Base-by-base conservation (phyloP, 2,888 invertebrate genomes). In the Thera britannica region DNA sequence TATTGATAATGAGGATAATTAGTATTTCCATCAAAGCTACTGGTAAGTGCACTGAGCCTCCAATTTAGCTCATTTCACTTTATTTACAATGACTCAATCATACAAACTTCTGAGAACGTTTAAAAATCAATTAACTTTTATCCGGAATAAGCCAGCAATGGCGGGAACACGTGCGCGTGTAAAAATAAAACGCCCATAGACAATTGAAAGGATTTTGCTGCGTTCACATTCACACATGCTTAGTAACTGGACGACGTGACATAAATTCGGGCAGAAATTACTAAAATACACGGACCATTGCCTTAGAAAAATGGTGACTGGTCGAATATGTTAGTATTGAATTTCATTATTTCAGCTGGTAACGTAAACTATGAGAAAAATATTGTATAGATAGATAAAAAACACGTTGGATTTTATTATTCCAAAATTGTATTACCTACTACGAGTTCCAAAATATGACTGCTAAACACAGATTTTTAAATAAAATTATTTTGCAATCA, bases 101-200 rank as follows among this genome's bases (percentile, higher is more conserved):
- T 81, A 80, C 83, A 80, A 82, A 83, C 76, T 81, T 83, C 84
- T 83, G 80, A 81, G 80, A 79, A 82, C 83, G 87, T 87, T 89
- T 86, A 86, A 86, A 82, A 88, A 86, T 90, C 90, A 90, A 91
- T 92, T 90, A 91, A 87, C 80, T 71, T 65, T 77, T 84, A 79
- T 82, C 85, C 87, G 77, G 83, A 87, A 83, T 88, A 87, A 87
- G 41, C 41, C 59, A 67, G 65, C 71, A 71, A 71, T 71, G 74
- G 75, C 77, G 71, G 72, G 74, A 77, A 73, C 78, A 78, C 66
- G 69, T 84, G 82, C 87, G 86, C 86, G 86, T 84, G 72, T 77
- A 88, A 90, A 90, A 90, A 92, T 91, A 91, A 90, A 86, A 87
- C 87, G 75, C 75, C 76, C 84, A 87, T 86, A 85, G 87, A 86